Percentiles rank a stretch among this genome's conserved stretches.
phyloP scores from a whole-genome alignment of 2,888 invertebrate species.

The Ennomos erosarius region DNA sequence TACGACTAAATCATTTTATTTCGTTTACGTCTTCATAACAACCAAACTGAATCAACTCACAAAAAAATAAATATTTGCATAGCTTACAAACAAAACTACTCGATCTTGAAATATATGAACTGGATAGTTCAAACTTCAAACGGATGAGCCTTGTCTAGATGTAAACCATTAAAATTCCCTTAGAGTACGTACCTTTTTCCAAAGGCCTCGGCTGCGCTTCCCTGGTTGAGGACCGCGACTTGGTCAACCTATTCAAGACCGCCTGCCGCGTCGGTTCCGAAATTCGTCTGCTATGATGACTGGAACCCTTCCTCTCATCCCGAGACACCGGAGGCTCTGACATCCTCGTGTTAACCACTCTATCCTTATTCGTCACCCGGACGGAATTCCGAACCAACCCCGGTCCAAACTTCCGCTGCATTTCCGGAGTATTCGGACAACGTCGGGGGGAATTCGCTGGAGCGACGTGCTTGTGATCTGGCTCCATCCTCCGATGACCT shows the following conservation, averaged over 20 bases:
- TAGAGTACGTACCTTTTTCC: constrained; percentile 67
- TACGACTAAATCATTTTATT: no score
- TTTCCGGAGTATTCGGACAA: constrained; percentile 87
- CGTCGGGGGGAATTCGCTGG: constrained; percentile 75
- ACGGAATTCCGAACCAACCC: constrained; percentile 75
- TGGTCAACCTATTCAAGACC: constrained; percentile 72
- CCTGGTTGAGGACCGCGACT: constrained; percentile 79
- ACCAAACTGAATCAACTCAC: no score
- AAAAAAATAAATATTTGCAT: no score
- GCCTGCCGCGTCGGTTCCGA: constrained; percentile 74
- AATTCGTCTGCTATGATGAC: constrained; percentile 75
- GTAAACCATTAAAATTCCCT: no score
- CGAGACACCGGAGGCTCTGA: constrained; percentile 80
- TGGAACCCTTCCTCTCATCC: constrained; percentile 69
- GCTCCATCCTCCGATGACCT: constrained; percentile 88
- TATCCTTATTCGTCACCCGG: constrained; percentile 76
- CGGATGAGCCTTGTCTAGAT: no score
- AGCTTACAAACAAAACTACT: no score
- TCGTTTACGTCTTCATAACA: no score
- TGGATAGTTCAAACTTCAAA: no score
- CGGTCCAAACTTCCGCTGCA: constrained; percentile 85
- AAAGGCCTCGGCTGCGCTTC: constrained; percentile 73
- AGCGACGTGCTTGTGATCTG: constrained; percentile 75
- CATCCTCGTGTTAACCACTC: constrained; percentile 85
- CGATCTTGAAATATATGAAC: no score